Percentiles rank a stretch among this genome's conserved stretches.
These are phyloP conservation scores for Myxocyprinus asiaticus DNA, from an alignment of 2,113 vertebrate species.

Conservation along the genomic window DNA sequence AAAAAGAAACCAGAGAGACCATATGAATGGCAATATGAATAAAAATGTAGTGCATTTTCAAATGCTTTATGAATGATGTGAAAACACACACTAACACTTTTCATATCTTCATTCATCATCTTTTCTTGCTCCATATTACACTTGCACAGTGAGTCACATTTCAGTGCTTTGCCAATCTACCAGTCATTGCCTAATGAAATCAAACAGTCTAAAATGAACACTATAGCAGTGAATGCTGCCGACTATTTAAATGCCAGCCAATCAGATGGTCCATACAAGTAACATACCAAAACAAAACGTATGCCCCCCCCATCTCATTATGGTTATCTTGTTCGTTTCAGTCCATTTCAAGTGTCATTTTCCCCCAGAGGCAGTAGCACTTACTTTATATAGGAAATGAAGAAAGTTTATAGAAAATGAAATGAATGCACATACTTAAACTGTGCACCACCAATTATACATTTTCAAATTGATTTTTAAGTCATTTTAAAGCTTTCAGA, in stretches of 20 bases:
- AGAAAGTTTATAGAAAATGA: not conserved
- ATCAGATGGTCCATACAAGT: slow-evolving; percentile 4
- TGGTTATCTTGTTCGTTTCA: no score
- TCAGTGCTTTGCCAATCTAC: slow-evolving; percentile 50
- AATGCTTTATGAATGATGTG: not conserved
- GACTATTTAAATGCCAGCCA: slow-evolving; percentile 49
- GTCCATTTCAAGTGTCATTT: not conserved
- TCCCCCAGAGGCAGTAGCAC: not conserved
- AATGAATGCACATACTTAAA: not conserved
- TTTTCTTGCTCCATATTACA: slow-evolving; percentile 25
- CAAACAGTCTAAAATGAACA: slow-evolving; percentile 55
- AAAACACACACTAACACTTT: not conserved
- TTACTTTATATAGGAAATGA: not conserved
- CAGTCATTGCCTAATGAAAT: slow-evolving; percentile 61
- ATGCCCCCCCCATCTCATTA: not conserved
- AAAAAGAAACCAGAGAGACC: no score
- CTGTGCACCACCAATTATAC: not conserved
- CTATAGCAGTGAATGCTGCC: slow-evolving; percentile 44
- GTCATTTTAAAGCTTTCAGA: not conserved
- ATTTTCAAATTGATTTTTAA: no score
- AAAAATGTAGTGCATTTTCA: not conserved
- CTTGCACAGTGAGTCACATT: slow-evolving; percentile 59
- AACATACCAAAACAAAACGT: slow-evolving; percentile 6
- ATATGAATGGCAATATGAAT: no score
- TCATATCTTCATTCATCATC: not conserved